Evolutionary conservation across 2,888 invertebrate species (phyloP).

Genomic region (Synergus umbraculus): DNA sequence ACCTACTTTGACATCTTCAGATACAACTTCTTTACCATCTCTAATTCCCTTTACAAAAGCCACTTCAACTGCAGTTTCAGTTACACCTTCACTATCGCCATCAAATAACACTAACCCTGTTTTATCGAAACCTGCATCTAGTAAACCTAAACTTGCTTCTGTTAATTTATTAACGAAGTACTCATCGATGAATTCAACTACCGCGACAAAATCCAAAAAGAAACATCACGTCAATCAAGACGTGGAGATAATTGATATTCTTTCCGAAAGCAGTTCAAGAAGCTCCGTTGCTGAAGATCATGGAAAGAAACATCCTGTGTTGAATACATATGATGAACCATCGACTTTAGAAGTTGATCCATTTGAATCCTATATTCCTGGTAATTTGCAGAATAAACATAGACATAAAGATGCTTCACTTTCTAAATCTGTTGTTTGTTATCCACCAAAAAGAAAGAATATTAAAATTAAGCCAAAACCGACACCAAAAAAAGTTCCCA

Average conservation of each 20-base stretch:
- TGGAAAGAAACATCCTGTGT: not conserved
- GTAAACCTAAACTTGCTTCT: not conserved
- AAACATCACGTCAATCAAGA: not conserved
- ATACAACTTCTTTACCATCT: too few species aligned
- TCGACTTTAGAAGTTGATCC: not conserved
- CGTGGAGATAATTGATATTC: conserved; percentile 20
- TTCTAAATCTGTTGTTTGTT: conserved; percentile 2
- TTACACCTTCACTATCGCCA: not conserved
- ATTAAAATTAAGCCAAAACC: not conserved
- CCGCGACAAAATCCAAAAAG: not conserved
- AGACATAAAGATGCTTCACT: not conserved
- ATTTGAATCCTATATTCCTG: not conserved
- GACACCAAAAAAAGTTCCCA: not conserved
- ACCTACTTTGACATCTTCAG: not conserved
- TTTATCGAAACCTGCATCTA: not conserved
- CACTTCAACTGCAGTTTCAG: not conserved
- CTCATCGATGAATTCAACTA: not conserved
- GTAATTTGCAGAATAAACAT: not conserved
- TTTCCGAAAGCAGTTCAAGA: conserved; percentile 25
- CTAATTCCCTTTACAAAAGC: too few species aligned
- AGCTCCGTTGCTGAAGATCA: not conserved
- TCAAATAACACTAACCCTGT: not conserved
- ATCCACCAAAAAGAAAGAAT: not conserved
- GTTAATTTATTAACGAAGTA: not conserved
- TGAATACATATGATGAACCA: not conserved